These are phyloP conservation scores for Onychomys arenicola DNA, from an alignment of 2,797 vertebrate genomes.

Conservation along the genomic window DNA sequence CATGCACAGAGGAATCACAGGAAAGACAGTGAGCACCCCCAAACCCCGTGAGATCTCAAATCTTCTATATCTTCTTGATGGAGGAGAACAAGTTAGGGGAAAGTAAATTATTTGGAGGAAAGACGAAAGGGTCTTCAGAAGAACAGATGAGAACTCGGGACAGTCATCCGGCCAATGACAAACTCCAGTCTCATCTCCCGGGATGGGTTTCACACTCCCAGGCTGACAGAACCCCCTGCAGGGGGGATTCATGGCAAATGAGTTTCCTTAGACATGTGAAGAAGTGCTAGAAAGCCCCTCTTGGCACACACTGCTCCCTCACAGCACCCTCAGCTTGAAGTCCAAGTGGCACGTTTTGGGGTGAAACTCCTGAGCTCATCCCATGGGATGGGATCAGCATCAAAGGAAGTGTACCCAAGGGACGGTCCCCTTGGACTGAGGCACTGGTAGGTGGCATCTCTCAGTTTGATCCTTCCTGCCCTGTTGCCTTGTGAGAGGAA, in stretches of 20 bases:
- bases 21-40: not conserved
- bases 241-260: not conserved
- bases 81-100: not conserved
- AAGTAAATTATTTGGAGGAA: not conserved
- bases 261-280: not conserved
- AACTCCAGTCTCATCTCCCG: not conserved
- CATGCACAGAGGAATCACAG: not conserved
- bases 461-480: not conserved
- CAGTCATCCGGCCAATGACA: no score
- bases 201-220: not conserved
- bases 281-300: not conserved
- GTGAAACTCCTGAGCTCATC: not conserved
- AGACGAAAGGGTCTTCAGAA: not conserved
- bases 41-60: not conserved
- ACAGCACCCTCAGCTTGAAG: not conserved
- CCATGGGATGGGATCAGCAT: not conserved
- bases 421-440: not conserved
- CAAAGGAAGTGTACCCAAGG: not conserved
- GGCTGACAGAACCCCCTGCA: not conserved
- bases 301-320: not conserved
- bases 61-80: not conserved
- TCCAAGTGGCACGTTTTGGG: not conserved
- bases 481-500: not conserved
- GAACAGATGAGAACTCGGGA: not conserved
- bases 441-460: not conserved